Conservation (phyloP, 1,140 invertebrate species). For the Danaus melanippus region DNA sequence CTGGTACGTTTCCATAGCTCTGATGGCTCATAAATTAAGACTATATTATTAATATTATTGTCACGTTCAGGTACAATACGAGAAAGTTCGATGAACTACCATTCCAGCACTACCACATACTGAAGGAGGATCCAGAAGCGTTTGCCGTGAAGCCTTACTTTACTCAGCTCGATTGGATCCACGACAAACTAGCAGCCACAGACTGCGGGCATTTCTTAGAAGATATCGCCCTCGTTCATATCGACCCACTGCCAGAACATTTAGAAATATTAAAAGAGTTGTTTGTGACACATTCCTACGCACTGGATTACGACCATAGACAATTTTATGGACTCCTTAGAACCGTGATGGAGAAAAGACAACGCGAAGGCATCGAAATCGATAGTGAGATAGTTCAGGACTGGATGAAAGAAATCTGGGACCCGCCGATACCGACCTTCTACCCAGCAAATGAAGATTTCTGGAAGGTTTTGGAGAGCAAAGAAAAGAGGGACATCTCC, state of each 20-base stretch:
- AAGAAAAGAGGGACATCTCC: conserved; percentile 46
- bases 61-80: conserved; percentile 78
- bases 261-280: conserved; percentile 76
- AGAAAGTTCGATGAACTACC: conserved; percentile 88
- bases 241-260: conserved; percentile 71
- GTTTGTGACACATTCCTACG: conserved; percentile 76
- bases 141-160: conserved; percentile 68
- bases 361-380: conserved; percentile 43
- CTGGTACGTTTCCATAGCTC: conserved; percentile 39
- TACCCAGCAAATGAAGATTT: conserved; percentile 64
- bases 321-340: conserved; percentile 82
- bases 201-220: conserved; percentile 77
- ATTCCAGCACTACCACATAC: conserved; percentile 75
- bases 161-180: conserved; percentile 81
- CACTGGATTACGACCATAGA: conserved; percentile 81
- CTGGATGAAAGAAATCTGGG: conserved; percentile 58
- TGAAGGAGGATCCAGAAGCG: conserved; percentile 50
- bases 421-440: conserved; percentile 72
- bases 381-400: conserved; percentile 51
- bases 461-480: conserved; percentile 47
- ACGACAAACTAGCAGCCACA: conserved; percentile 81
- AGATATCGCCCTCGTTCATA: conserved; percentile 74
- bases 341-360: conserved; percentile 69
- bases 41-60: not conserved
- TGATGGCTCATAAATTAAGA: not conserved